A percentile compares a stretch with the other conserved stretches of the same genome.
Conservation (phyloP, 2,113 vertebrate genomes). For the Camelus bactrianus region DNA sequence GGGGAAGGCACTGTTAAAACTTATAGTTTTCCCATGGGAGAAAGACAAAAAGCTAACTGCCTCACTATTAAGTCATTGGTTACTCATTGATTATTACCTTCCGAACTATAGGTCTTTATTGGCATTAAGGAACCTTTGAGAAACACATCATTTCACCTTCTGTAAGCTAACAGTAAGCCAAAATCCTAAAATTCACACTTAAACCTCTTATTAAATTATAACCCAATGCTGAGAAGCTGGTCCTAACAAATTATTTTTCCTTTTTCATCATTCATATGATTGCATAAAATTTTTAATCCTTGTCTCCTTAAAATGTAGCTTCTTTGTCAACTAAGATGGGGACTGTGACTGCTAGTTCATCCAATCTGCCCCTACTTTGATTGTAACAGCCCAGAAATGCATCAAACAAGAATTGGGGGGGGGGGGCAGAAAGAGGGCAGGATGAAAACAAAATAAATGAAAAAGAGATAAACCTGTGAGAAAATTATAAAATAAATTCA, state of each 20-base stretch:
- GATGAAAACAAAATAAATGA: neutral
- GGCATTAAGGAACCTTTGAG: neutral
- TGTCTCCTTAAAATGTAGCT: neutral
- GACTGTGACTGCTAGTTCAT: neutral
- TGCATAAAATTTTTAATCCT: neutral
- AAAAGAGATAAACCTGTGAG: neutral
- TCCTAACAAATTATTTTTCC: neutral
- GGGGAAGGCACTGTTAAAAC: neutral
- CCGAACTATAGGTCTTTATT: neutral
- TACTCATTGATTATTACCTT: neutral
- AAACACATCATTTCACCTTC: neutral
- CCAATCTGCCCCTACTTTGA: neutral
- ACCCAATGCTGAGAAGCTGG: neutral
- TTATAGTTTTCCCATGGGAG: neutral
- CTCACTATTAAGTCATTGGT: neutral
- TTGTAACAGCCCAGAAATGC: neutral
- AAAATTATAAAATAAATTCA: neutral
- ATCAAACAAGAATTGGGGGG: neutral
- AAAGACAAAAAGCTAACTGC: neutral
- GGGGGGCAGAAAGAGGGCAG: neutral
- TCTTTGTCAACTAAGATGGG: neutral
- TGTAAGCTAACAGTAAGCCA: neutral
- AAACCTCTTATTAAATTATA: neutral
- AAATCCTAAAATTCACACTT: slow-evolving; percentile 23
- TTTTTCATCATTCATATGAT: neutral